Evolutionary conservation across 2,113 vertebrate species (phyloP).

Genomic region (Scalopus aquaticus): DNA sequence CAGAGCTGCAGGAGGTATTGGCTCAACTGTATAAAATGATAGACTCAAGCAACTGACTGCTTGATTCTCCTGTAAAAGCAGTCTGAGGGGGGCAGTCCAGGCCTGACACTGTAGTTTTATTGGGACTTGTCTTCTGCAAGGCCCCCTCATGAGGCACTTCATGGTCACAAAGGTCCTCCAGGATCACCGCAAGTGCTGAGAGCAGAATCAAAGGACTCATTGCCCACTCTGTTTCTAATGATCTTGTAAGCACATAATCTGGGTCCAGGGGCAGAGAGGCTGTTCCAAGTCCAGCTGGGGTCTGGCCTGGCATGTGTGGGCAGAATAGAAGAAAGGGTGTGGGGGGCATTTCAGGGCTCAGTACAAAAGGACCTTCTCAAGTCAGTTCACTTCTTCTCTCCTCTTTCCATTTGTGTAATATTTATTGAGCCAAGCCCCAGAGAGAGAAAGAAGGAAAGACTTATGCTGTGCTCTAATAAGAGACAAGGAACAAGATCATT

Average conservation of each 20-base stretch:
- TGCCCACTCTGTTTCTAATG: not conserved
- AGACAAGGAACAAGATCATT: not conserved
- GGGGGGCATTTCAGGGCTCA: not conserved
- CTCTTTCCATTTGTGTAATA: not conserved
- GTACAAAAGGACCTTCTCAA: not conserved
- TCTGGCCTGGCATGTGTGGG: not conserved
- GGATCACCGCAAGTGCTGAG: not conserved
- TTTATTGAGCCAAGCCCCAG: not conserved
- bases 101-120: not conserved
- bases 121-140: not conserved
- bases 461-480: not conserved
- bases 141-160: not conserved
- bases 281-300: not conserved
- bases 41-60: not conserved
- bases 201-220: not conserved
- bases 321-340: too few species aligned
- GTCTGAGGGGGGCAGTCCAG: not conserved
- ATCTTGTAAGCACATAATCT: not conserved
- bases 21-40: not conserved
- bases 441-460: not conserved
- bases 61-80: not conserved
- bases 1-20: not conserved
- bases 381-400: not conserved
- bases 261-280: not conserved
- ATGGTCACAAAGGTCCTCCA: not conserved